Conservation (phyloP, 2,113 vertebrate genomes). For the Okapia johnstoni region DNA sequence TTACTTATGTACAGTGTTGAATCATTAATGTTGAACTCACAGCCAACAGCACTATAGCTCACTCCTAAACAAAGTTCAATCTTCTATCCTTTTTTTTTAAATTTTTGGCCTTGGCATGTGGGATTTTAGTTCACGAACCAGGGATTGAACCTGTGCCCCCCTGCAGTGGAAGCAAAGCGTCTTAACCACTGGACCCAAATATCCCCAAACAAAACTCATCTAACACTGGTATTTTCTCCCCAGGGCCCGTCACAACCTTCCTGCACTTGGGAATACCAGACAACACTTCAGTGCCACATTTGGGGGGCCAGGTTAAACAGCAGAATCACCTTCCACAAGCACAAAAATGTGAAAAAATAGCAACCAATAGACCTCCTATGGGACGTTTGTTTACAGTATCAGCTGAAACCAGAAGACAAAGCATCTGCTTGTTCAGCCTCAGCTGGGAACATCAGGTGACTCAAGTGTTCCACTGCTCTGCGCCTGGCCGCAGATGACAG, state of each 20-base stretch:
- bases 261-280: fast-evolving
- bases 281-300: background rate
- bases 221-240: fast-evolving
- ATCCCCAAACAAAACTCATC: background rate
- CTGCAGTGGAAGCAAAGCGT: background rate
- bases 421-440: background rate
- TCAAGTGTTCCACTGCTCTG: background rate
- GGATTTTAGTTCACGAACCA: background rate
- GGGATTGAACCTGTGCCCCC: background rate
- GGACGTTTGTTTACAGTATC: background rate
- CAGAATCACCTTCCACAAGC: background rate
- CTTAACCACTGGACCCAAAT: background rate
- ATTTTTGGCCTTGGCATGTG: background rate
- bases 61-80: background rate
- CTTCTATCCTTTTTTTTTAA: background rate
- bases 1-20: background rate
- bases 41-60: fast-evolving
- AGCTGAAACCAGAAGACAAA: background rate
- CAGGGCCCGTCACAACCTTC: background rate
- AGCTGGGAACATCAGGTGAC: fast-evolving
- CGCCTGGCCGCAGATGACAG: background rate
- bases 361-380: too few relatives aligned
- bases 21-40: fast-evolving
- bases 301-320: background rate
- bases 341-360: background rate